Evolutionary conservation across 2,797 vertebrate species (phyloP), one percentile per base, ranked within the genome.

Genomic region (Microchirus variegatus): DNA sequence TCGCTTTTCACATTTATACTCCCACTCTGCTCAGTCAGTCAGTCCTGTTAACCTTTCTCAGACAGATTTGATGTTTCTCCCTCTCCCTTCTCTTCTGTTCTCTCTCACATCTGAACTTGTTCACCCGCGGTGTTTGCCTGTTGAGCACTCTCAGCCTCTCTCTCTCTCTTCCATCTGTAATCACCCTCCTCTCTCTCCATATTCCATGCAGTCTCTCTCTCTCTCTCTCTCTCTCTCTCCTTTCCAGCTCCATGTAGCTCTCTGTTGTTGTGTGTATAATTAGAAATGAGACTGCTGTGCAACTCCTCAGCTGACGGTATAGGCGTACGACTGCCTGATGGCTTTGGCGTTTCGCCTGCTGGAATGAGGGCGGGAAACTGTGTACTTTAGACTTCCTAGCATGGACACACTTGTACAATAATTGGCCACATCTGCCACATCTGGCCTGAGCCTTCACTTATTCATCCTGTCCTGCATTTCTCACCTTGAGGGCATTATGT

Each of bases 241-340:
- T 77, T 50, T 65, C 61, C 75, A 57, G 67, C 72, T 75, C 58
- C 70, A 53, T 57, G 44, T 49, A 37, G 81, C 78, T 76, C 81
- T 76, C 84, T 65, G 76, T 75, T 77, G 74, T 73, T 77, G 73
- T 78, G 70, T 84, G 77, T 89, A 89, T 90, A 89, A 90, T 90
- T 91, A 90, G 88, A 90, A 84, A 85, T 81, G 86, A 87, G 88
- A 87, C 83, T 80, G 88, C 86, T 86, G 88, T 89, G 88, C 84
- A 85, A 83, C 81, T 90, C 87, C 88, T 90, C 82, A 86, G 85
- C 84, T 86, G 88, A 90, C 86, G 83, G 89, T 90, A n/a, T n/a
- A 87, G 89, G 89, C 85, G 90, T 89, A 82, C 77, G 84, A 82
- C 81, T 84, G 87, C 84, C 85, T 85, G 87, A 86, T 89, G 87